phyloP scores from a whole-genome alignment of 2,797 vertebrate genomes.

The Mormyrus proboscirostris region DNA sequence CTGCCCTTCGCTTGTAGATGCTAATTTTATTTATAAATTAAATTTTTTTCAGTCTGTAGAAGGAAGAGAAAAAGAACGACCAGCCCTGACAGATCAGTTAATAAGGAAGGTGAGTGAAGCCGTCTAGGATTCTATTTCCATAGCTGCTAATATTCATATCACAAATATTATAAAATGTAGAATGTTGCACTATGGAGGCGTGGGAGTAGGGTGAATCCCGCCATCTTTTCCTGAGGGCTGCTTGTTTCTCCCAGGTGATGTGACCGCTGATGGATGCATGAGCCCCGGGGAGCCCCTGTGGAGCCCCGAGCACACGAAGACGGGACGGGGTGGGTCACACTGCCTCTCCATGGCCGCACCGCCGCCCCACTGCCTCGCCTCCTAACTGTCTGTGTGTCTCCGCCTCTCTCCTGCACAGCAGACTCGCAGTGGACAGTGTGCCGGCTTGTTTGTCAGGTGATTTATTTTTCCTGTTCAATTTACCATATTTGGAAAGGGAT shows the following conservation, averaged over 20 bases:
- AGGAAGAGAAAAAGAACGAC: background rate
- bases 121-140: background rate
- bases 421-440: background rate
- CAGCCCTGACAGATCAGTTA: background rate
- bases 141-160: background rate
- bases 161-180: background rate
- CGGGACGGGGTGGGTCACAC: background rate
- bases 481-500: background rate
- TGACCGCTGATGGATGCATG: background rate
- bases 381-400: background rate
- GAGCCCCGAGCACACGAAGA: background rate
- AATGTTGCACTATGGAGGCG: background rate
- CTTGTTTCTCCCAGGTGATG: background rate
- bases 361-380: background rate
- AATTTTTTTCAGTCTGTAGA: background rate
- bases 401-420: background rate
- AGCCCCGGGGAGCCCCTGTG: background rate
- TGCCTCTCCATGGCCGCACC: background rate
- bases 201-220: background rate
- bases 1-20: background rate
- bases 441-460: conserved; percentile 3
- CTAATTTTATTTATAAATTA: background rate
- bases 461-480: background rate
- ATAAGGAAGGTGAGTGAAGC: background rate
- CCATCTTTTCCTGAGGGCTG: background rate